These are phyloP conservation scores for Leptinotarsa defecta DNA, from an alignment of 1,140 invertebrate genomes.

Conservation along the genomic window DNA sequence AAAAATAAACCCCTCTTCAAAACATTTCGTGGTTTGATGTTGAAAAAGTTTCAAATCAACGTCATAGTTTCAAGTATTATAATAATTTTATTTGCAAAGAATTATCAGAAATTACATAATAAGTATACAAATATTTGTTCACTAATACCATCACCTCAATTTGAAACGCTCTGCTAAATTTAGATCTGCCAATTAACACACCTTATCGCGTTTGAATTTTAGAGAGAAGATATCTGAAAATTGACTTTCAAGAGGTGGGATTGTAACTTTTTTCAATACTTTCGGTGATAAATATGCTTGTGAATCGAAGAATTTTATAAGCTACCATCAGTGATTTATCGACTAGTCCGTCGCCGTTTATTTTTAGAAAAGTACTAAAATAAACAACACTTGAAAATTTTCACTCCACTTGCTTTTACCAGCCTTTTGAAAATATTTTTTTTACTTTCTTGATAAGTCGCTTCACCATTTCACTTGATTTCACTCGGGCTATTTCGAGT, in stretches of 20 bases:
- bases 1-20: too few relatives aligned
- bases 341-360: background rate
- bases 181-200: conserved; percentile 22
- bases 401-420: background rate
- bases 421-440: background rate
- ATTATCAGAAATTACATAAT: conserved; percentile 1
- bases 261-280: conserved; percentile 5
- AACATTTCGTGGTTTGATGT: background rate
- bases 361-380: conserved; percentile 4
- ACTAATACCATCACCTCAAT: background rate
- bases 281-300: background rate
- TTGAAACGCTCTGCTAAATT: background rate
- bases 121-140: background rate
- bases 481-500: too few relatives aligned
- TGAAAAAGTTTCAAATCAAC: background rate
- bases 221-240: background rate
- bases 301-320: conserved; percentile 21
- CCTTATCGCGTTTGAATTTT: background rate
- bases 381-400: conserved; percentile 14
- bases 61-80: background rate
- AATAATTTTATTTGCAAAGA: background rate
- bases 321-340: conserved; percentile 6
- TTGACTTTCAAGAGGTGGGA: background rate
- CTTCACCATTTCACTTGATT: background rate
- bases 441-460: background rate